phyloP scores from a whole-genome alignment of 1,140 invertebrate genomes.

The Chironomus tepperi region DNA sequence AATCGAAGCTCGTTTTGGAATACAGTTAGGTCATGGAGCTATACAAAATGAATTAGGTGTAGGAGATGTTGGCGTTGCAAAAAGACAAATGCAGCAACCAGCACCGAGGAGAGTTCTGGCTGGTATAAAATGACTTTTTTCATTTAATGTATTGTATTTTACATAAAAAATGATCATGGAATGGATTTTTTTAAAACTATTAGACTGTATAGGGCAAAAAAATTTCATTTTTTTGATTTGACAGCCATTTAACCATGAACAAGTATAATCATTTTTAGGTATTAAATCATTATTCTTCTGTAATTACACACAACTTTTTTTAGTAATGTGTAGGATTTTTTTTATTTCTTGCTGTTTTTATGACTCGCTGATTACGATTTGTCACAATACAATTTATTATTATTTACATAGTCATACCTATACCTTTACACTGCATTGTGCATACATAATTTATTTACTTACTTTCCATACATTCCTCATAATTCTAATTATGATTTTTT shows the following conservation, averaged over 20 bases:
- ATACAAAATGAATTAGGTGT: slow-evolving; percentile 29
- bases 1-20: slow-evolving; percentile 69
- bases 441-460: background rate
- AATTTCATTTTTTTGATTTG: too few relatives aligned
- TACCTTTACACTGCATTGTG: too few relatives aligned
- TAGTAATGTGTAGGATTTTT: too few relatives aligned
- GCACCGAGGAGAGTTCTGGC: slow-evolving; percentile 10
- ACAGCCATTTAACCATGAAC: too few relatives aligned
- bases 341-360: too few relatives aligned
- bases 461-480: slow-evolving; percentile 10
- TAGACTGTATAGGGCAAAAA: background rate
- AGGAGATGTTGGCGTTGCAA: slow-evolving; percentile 39
- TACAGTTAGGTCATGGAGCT: slow-evolving; percentile 55
- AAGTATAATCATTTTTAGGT: too few relatives aligned
- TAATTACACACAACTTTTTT: too few relatives aligned
- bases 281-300: too few relatives aligned
- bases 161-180: background rate
- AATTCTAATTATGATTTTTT: background rate
- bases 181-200: background rate
- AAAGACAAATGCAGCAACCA: slow-evolving; percentile 42
- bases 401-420: too few relatives aligned
- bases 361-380: too few relatives aligned
- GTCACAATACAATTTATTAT: too few relatives aligned
- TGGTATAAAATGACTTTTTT: slow-evolving; percentile 10
- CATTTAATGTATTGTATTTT: background rate